Base-by-base conservation (phyloP, 2,113 vertebrate species). In the Rhynchomys soricoides region DNA sequence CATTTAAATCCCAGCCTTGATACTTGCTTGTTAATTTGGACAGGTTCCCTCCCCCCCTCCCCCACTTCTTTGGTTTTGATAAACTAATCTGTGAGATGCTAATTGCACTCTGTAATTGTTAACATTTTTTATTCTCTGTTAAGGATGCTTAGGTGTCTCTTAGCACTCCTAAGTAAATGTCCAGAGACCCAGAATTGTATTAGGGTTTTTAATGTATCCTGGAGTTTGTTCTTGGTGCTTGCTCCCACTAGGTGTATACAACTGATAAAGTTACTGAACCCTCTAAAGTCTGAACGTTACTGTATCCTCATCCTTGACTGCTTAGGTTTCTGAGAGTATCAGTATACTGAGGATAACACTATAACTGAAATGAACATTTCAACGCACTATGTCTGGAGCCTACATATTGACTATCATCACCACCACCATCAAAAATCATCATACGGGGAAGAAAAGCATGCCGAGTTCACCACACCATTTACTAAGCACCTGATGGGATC, bases 151-250 rank as follows among this genome's bases (percentile, higher is more conserved):
- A n/a, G 50, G 15, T 68, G 86, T 37, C 86, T 37, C 26, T 93
- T 78, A 40, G 40, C 75, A n/a, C 89, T 40, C 79, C 29, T 66
- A 91, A 90, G 66, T 59, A 93, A 87, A 81, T 43, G 22, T 89
- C 90, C 68, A 50, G 21, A 91, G 55, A 89, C 52, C 5, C 10
- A 52, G 37, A 68, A 81, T 57, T 81, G n/a, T 52, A 89, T 57
- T 7, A 34, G 82, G 7, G 71, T 29, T 91, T 50, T 62, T 79
- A 57, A 5, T 81, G 59, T 93, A 81, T 62, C 59, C 43, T 87
- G 22, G 22, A 31, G 81, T 94, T 13, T 79, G 11, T 75, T 93
- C 50, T 71, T 93, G 50, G 55, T 10, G 26, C 50, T 57, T 7
- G 4, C 4, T 31, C 57, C 45, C 85, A 73, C 9, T 93, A 78